Evolutionary conservation across 2,113 vertebrate species (phyloP).

Genomic region (Seriola quinqueradiata): DNA sequence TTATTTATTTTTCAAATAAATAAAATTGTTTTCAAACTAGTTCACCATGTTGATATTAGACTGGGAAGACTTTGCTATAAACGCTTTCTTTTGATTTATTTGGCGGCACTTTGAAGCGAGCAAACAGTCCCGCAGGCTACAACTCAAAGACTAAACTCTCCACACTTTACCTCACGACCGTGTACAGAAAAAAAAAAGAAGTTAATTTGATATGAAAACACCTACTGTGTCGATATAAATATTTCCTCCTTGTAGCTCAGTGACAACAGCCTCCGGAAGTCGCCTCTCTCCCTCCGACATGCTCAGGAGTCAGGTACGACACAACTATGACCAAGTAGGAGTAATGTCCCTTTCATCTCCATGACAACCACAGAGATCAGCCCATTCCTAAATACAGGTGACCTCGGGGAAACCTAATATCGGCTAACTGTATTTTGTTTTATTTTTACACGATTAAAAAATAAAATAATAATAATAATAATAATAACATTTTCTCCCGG

Average conservation of each 20-base stretch:
- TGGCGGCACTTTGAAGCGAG: slow-evolving; percentile 14
- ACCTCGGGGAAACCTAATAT: too few species aligned
- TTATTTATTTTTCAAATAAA: background rate
- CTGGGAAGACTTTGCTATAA: background rate
- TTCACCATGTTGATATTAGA: background rate
- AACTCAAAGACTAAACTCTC: background rate
- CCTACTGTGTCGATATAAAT: slow-evolving; percentile 67
- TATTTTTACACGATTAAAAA: too few species aligned
- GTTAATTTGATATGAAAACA: slow-evolving; percentile 16
- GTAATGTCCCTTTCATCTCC: slow-evolving; percentile 24
- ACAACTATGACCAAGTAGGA: background rate
- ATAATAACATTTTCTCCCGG: background rate
- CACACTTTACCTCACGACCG: background rate
- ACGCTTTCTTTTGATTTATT: background rate
- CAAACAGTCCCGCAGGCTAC: background rate
- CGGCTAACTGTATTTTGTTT: too few species aligned
- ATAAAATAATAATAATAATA: too few species aligned
- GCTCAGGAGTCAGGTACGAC: background rate
- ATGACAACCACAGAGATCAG: slow-evolving; percentile 5
- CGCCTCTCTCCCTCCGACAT: slow-evolving; percentile 59
- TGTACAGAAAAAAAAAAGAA: background rate
- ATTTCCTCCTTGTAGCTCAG: slow-evolving; percentile 37
- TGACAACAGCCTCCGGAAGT: slow-evolving; percentile 29
- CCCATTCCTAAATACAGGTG: background rate
- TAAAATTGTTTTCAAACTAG: background rate